Evolutionary conservation across 1,140 invertebrate genomes (phyloP), one percentile per base, ranked within the genome.

Genomic region (Drosophila subobscura): DNA sequence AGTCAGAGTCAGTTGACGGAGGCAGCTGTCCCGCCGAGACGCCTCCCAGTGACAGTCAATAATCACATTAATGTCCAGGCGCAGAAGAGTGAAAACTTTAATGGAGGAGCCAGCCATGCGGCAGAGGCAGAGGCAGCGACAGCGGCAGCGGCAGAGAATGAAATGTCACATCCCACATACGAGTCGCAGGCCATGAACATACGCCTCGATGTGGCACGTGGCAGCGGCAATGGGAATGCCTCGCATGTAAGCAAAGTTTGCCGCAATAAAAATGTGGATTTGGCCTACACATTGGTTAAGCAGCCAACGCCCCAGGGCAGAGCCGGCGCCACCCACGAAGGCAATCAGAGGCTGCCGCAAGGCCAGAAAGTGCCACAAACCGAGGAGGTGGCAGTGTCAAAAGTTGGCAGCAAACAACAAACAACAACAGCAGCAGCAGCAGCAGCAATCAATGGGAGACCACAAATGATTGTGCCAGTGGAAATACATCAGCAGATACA

Each of bases 261-360:
- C 50, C 89, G 91, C 57, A 92, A 92, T 86, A 92, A 89, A 74
- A 92, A 92, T 72, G 92, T 92, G 27, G 92, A 92, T 68, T 72
- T 92, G 68, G 91, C 91, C 51, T 92, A 90, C 55, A 89, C 90
- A 57, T 72, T 91, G 60, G 75, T 85, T 41, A 81, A 85, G 70
- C 77, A 63, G 57, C 73, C 51, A 55, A 50, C 64, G 52, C 56
- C 44, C 50, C 42, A 42, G 25, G n/a, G 22, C 55, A 51, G 46
- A 10, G 40, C 44, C 55, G 47, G 20, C 6, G 29, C 44, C 42
- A 29, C 23, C 37, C 49, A 10, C 49, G 7, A 33, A 37, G 33
- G 33, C 33, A 37, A 37, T 37, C 33, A 37, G 10, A 1, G 33
- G 33, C 33, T 4, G 33, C 33, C 33, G 10, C 29, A 33, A 10